Conservation (phyloP, 2,113 vertebrate species). For the Cathartes aura region DNA sequence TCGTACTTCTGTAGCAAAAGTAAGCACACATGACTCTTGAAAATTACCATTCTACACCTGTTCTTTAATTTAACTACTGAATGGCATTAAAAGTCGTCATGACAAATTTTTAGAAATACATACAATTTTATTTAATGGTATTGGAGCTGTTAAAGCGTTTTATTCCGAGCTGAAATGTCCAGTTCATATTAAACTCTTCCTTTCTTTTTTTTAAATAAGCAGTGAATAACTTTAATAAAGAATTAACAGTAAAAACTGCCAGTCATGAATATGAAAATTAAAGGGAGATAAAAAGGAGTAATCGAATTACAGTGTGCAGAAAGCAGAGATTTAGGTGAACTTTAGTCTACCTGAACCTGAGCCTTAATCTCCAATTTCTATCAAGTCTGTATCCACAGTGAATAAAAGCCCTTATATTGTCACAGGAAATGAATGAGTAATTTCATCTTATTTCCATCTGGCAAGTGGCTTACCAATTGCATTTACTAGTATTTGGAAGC, state of each 20-base stretch:
- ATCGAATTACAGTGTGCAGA: not conserved
- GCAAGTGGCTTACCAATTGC: not conserved
- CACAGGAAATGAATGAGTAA: not conserved
- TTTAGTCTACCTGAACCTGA: not conserved
- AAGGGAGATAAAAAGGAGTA: not conserved
- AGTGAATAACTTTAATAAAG: not conserved
- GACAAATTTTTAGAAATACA: not conserved
- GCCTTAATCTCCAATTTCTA: not conserved
- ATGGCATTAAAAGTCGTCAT: slow-evolving; percentile 21
- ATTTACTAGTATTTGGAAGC: not conserved
- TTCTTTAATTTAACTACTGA: slow-evolving; percentile 68
- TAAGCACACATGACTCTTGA: not conserved
- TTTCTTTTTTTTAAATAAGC: not conserved
- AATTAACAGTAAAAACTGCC: not conserved
- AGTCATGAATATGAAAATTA: not conserved
- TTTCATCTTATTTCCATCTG: slow-evolving; percentile 6
- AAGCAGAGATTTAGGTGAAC: not conserved
- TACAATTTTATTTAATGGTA: not conserved
- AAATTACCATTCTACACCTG: slow-evolving; percentile 64
- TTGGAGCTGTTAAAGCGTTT: not conserved
- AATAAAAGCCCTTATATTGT: not conserved
- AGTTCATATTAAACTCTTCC: not conserved
- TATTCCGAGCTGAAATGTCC: not conserved
- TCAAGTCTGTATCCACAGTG: not conserved
- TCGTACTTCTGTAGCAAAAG: not conserved